Evolutionary conservation across 2,888 invertebrate genomes (phyloP), one percentile per base, ranked within the genome.

Genomic region (Diarsia dahlii): DNA sequence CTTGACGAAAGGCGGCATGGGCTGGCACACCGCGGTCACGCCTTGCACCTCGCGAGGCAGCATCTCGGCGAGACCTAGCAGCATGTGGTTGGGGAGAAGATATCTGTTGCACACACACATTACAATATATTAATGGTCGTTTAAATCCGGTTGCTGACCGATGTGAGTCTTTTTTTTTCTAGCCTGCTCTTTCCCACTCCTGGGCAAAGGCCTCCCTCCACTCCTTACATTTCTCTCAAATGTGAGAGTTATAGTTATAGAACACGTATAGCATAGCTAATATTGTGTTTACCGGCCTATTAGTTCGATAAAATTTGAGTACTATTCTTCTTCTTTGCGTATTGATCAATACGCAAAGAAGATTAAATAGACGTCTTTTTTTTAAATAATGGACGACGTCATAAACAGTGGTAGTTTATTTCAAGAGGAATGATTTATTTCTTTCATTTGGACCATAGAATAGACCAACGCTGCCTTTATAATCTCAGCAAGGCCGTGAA

Each of bases 1-100:
- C 71, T 93, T 94, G 83, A 95, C 89, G 88, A 95, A 95, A 13
- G 99, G 98, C 13, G 99, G 99, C 88, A 99, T 98, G 0, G 99
- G 99, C 92, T 98, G 98, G 92, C 99, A 99, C 90, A 99, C 98
- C 0, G 99, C 99, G 78, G 98, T 94, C 78, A 99, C 98, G 2
- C 99, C 99, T 91, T 99, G 99, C 97, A 98, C 97, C 95, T 99
- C 99, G 72, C 99, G 97, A 0, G 99, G 99, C 78, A 99, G 93
- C 34, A 97, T 97, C 93, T 99, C 99, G 0, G 99, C 97, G 78
- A 99, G 98, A 91, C 99, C 98, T 72, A 99, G 92, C 95, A 99
- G 93, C 99, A 99, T 99, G 93, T 99, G 99, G 94, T 99, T 99
- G 0, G 99, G 99, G 76, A 99, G 95, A 66, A 99, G 98, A 94